These are phyloP conservation scores for Lasioglossum oenotherae DNA, from an alignment of 2,888 invertebrate species.

Conservation along the genomic window DNA sequence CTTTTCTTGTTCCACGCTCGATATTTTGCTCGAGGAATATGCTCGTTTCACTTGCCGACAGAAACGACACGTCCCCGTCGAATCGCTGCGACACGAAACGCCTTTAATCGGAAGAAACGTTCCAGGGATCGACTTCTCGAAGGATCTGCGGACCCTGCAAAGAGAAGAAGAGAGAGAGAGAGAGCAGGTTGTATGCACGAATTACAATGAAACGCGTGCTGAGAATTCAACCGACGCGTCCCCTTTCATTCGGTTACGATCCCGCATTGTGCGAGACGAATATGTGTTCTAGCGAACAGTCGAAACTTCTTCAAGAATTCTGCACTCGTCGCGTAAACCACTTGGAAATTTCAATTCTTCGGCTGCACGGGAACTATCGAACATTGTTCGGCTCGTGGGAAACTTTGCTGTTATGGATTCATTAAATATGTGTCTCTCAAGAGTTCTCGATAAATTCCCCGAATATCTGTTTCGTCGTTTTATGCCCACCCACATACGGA, in stretches of 20 bases:
- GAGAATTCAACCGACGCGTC: not conserved
- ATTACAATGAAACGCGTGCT: conserved; percentile 19
- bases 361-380: not conserved
- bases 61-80: not conserved
- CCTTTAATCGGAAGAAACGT: not conserved
- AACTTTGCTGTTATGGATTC: conserved; percentile 4
- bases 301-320: conserved; percentile 1
- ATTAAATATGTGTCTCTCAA: not conserved
- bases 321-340: conserved; percentile 5
- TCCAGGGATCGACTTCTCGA: not conserved
- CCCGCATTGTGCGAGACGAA: conserved; percentile 9
- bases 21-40: conserved; percentile 38
- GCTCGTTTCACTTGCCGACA: conserved; percentile 5
- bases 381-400: not conserved
- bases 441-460: not conserved
- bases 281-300: not conserved
- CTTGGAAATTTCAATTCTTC: conserved; percentile 11
- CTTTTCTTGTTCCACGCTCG: conserved; percentile 72
- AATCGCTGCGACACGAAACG: not conserved
- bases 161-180: not conserved
- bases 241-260: not conserved
- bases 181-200: conserved; percentile 40
- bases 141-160: not conserved
- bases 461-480: not conserved
- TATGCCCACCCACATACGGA: not conserved